Conservation (phyloP, 2,113 vertebrate species). For the Laterallus jamaicensis region DNA sequence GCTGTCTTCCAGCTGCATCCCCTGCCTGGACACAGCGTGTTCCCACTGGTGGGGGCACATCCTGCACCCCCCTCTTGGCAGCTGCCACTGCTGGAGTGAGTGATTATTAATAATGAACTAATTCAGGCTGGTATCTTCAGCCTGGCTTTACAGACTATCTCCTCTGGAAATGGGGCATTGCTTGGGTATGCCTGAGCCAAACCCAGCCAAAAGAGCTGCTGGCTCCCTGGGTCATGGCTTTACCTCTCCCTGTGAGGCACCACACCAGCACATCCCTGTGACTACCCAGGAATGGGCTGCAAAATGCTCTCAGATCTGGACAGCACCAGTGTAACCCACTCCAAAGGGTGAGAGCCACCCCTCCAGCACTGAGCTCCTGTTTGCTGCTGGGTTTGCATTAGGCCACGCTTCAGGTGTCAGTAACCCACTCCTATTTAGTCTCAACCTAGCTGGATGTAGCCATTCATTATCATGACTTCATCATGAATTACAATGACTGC, state of each 20-base stretch:
- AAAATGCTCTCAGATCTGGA: background rate
- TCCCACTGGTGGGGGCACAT: rapidly evolving
- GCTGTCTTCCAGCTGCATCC: rapidly evolving
- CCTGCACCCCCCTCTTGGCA: background rate
- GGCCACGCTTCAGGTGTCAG: background rate
- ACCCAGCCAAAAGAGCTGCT: background rate
- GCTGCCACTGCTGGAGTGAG: rapidly evolving
- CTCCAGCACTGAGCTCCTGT: background rate
- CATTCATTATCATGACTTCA: background rate
- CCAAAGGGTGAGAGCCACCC: background rate
- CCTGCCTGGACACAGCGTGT: rapidly evolving
- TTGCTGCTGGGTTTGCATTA: background rate
- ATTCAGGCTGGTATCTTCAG: too few relatives aligned
- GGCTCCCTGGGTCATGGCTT: rapidly evolving
- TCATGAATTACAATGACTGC: background rate
- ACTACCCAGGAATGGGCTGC: background rate
- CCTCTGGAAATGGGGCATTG: background rate
- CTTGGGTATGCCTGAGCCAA: background rate
- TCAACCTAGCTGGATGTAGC: background rate
- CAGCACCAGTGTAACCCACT: rapidly evolving
- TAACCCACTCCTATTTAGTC: background rate
- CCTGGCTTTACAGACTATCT: too few relatives aligned
- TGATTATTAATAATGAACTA: too few relatives aligned
- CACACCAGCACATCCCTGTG: rapidly evolving
- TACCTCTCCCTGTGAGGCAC: background rate